Evolutionary conservation across 2,888 invertebrate genomes (phyloP).

Genomic region (Patella caerulea): DNA sequence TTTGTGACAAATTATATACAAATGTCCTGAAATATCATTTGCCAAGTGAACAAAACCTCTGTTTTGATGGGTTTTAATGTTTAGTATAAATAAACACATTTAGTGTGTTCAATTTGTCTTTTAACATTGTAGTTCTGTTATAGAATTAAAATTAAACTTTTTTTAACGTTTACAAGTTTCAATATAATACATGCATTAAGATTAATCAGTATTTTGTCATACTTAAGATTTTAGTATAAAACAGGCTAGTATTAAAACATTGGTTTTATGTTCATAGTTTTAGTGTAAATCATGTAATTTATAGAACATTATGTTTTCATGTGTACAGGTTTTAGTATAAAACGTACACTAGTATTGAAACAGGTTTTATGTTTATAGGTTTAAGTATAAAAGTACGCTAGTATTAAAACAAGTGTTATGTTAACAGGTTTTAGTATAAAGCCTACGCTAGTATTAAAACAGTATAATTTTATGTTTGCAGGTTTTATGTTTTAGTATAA

Average conservation of each 20-base stretch:
- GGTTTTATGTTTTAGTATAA: constrained; percentile 75
- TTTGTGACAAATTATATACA: not conserved
- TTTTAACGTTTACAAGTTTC: no score
- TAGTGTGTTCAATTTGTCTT: no score
- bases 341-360: no score
- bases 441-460: not conserved
- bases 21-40: not conserved
- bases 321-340: not conserved
- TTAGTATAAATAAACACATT: no score
- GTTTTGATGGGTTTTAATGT: not conserved
- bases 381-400: not conserved
- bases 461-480: constrained; percentile 39
- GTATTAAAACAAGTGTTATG: not conserved
- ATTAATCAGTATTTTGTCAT: no score
- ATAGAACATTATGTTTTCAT: not conserved
- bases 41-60: not conserved
- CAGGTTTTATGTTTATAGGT: not conserved
- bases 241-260: no score
- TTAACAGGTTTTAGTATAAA: not conserved
- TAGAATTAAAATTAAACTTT: no score
- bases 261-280: no score
- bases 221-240: no score
- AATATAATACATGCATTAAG: no score
- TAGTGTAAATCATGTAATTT: no score
- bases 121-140: no score